Evolutionary conservation across 2,797 vertebrate genomes (phyloP).

Genomic region (Poecilia gillii): DNA sequence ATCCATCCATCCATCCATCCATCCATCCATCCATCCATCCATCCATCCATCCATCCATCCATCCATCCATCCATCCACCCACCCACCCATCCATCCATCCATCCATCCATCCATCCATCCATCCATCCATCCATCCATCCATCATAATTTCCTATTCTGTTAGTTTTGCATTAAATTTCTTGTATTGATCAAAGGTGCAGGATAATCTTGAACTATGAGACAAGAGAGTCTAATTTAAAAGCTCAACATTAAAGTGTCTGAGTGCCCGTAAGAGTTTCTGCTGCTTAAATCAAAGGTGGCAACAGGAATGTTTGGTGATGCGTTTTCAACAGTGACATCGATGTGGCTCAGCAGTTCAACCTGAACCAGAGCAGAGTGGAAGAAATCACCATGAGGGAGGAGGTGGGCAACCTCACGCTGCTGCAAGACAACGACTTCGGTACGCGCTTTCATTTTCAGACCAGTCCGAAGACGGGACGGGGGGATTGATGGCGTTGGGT

Average conservation of each 20-base stretch:
- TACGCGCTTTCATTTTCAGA: constrained; percentile 56
- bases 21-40: too few species aligned
- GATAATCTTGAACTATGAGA: not conserved
- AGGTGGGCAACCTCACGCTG: constrained; percentile 96
- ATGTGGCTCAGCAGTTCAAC: constrained; percentile 99
- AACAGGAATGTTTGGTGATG: constrained; percentile 3
- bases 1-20: too few species aligned
- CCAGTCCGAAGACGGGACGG: not conserved
- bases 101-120: too few species aligned
- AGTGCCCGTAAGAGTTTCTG: not conserved
- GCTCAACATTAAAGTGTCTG: not conserved
- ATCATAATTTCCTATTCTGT: not conserved
- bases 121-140: too few species aligned
- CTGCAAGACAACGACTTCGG: constrained; percentile 98
- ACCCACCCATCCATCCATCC: too few species aligned
- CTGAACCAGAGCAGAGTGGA: constrained; percentile 99
- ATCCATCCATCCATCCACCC: too few species aligned
- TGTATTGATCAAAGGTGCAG: not conserved
- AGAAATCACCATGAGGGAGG: constrained; percentile 99
- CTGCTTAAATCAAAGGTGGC: not conserved
- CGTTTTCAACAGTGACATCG: constrained; percentile 90
- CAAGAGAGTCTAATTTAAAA: not conserved
- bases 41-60: too few species aligned
- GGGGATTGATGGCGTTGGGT: not conserved
- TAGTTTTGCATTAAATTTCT: not conserved